Base-by-base conservation (phyloP, 2,888 invertebrate species). In the Diloba caeruleocephala region DNA sequence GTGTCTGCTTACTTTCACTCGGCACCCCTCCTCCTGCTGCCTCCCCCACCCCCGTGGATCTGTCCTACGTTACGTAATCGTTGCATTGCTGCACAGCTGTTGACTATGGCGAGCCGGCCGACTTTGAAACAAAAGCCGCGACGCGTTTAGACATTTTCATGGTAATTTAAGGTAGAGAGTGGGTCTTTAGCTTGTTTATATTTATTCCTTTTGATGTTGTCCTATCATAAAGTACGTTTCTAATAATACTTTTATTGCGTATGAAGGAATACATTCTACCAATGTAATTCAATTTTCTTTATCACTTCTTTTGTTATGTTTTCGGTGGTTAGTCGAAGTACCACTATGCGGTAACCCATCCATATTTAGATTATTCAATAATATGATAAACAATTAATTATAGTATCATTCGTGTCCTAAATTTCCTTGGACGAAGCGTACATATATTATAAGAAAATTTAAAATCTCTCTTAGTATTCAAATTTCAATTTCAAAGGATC, bases 1-100 rank as follows among this genome's bases (percentile, higher is more conserved):
- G 43, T 34, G 46, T 51, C 64, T 64, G 53, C 28, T 37, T 33
- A 71, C 73, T 73, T 73, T 73, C 73, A 73, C 71, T 68, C 31
- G 41, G 19, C 50, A 52, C 50, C 59, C 57, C 51, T 38, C 37
- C 12, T 3, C 17, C 36, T n/a, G 15, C 28, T 4, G 5, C 28
- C 12, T 9, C 31, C 25, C 17, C 26, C 25, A 9, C 36, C 33
- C 33, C 36, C 32, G 26, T 37, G 32, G 51, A 26, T 54, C 60
- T 52, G 59, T 54, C 52, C 56, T 56, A 38, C 7, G 53, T 72
- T 57, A 46, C 48, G 52, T 48, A 69, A 68, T 15, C 43, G 37
- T 41, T 67, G 62, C 66, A 66, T 51, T 57, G 48, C 54, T 64
- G 55, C 42, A 62, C 58, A 71, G 59, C 53, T 55, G 58, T 52